phyloP scores from a whole-genome alignment of 2,888 invertebrate species.

The Stramonita haemastoma region DNA sequence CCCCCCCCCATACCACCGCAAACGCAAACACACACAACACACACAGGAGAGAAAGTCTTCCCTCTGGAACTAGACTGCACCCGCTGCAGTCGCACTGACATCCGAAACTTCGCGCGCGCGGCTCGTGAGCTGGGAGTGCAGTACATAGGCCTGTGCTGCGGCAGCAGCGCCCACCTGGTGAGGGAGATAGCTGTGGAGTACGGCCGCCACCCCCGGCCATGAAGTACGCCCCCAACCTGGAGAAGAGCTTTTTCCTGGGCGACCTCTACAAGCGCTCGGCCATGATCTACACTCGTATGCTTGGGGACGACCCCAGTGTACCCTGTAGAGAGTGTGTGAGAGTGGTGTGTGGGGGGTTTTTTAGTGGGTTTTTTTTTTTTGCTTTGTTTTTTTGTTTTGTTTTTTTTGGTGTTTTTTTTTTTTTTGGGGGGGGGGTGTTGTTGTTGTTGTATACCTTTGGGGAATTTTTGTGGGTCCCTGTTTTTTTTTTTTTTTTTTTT shows the following conservation, averaged over 20 bases:
- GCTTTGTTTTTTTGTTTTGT: too few relatives aligned
- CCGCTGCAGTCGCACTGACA: conserved; percentile 59
- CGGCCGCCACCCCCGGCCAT: conserved; percentile 63
- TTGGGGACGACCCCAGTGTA: not conserved
- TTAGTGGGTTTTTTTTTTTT: too few relatives aligned
- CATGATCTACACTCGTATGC: conserved; percentile 22
- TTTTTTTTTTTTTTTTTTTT: too few relatives aligned
- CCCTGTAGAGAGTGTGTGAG: too few relatives aligned
- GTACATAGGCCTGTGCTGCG: too few relatives aligned
- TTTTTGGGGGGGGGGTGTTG: too few relatives aligned
- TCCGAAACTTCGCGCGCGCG: conserved; percentile 64
- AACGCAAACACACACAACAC: not conserved
- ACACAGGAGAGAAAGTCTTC: conserved; percentile 63
- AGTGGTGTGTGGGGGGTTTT: too few relatives aligned
- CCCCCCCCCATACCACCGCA: too few relatives aligned
- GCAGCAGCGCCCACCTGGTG: conserved; percentile 63
- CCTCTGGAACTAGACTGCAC: conserved; percentile 59
- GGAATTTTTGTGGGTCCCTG: too few relatives aligned
- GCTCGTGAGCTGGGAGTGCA: conserved; percentile 63
- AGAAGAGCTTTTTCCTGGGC: conserved; percentile 42
- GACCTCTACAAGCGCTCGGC: not conserved
- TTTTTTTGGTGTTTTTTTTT: too few relatives aligned
- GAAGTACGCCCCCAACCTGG: conserved; percentile 63
- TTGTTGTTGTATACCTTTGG: too few relatives aligned
- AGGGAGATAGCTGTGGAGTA: conserved; percentile 65